Evolutionary conservation across 1,140 invertebrate genomes (phyloP), one percentile per base, ranked within the genome.

Genomic region (silkworm (Bombyx mori)): DNA sequence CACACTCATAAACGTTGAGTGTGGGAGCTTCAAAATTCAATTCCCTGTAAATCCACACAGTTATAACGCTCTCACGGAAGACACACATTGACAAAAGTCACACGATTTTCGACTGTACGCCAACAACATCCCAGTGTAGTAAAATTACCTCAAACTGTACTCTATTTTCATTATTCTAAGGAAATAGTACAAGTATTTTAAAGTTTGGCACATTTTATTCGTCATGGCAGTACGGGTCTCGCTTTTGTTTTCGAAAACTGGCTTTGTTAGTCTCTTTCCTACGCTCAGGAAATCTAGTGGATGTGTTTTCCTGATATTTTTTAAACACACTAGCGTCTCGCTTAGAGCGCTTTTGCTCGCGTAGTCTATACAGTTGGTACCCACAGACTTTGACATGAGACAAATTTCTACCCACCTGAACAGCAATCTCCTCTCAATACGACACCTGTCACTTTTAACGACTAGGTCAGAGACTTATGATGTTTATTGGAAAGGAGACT

Each of bases 201-300:
- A 54, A 48, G 44, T 53, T 56, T 60, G 55, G 44, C 63, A 51
- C 53, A 55, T 60, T 56, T 60, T 61, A 61, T 62, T 63, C 57
- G 58, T 66, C 58, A 63, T 57, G 65, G 57, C 45, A 56, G 45
- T 50, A 55, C 57, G 58, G 54, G 61, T 66, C 64, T 59, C 52
- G 57, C 46, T 58, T 68, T 69, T 69, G 67, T 69, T 66, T 58
- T 64, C 62, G 66, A 69, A 69, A 66, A 69, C 57, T 66, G 58
- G 64, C 64, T 60, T 69, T 66, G 66, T 69, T 68, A 61, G 61
- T 61, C 54, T 56, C 50, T 60, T 66, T 63, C 61, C 63, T 52
- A 64, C 62, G 60, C 43, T 53, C 22, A 52, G 22, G 54, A 56
- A 60, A 46, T 49, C 62, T 62, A 50, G 63, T 56, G 62, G 54